Percentiles rank a stretch among this genome's conserved stretches.
phyloP scores from a whole-genome alignment of 2,797 vertebrate genomes.

The Fringilla coelebs region DNA sequence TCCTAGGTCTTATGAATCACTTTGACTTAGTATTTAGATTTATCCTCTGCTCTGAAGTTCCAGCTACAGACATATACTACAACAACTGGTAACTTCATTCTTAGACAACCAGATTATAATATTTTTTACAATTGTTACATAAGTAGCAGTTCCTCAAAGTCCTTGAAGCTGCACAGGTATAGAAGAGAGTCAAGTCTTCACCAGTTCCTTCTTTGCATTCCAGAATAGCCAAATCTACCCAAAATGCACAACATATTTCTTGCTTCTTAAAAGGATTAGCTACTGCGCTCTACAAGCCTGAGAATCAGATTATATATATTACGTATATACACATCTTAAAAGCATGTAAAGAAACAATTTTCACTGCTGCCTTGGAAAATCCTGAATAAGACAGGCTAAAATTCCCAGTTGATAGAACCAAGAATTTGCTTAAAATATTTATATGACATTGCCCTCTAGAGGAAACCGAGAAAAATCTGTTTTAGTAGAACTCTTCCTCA shows the following conservation, averaged over 20 bases:
- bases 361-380: background rate
- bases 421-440: constrained; percentile 59
- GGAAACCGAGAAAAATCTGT: constrained; percentile 51
- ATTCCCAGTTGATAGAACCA: background rate
- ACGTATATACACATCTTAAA: background rate
- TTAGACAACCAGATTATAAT: background rate
- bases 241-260: background rate
- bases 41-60: background rate
- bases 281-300: background rate
- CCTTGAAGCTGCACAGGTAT: background rate
- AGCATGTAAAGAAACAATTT: background rate
- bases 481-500: background rate
- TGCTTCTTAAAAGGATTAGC: background rate
- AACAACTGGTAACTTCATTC: background rate
- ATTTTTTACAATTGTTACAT: background rate
- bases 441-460: constrained; percentile 76
- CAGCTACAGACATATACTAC: background rate
- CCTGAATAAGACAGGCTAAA: background rate
- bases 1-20: background rate
- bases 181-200: background rate
- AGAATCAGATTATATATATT: background rate
- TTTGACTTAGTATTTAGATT: background rate
- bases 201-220: background rate
- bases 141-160: background rate
- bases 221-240: background rate